Evolutionary conservation across 2,113 vertebrate species (phyloP).

Genomic region (Orcinus orca): DNA sequence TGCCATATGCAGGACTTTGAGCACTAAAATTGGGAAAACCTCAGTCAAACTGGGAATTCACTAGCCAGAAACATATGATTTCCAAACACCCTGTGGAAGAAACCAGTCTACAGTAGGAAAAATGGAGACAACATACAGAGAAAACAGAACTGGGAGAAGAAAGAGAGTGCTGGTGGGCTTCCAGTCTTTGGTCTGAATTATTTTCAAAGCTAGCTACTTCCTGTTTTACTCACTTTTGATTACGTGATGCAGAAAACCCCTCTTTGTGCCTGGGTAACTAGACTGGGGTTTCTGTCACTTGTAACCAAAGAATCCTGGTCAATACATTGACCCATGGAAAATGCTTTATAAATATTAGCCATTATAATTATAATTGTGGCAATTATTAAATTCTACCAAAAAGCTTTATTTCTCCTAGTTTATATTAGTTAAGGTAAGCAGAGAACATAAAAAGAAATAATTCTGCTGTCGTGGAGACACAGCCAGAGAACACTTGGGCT

Average conservation of each 20-base stretch:
- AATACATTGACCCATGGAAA: background rate
- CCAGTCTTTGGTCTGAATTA: background rate
- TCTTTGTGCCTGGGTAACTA: background rate
- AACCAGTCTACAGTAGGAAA: background rate
- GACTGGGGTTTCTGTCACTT: background rate
- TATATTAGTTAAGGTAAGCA: background rate
- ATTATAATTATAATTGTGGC: background rate
- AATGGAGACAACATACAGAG: background rate
- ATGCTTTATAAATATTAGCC: background rate
- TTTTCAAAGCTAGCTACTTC: background rate
- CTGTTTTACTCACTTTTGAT: background rate
- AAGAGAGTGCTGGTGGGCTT: background rate
- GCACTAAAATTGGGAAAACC: background rate
- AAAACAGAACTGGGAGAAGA: background rate
- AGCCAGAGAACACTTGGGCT: background rate
- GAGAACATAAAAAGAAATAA: background rate
- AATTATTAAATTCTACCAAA: background rate
- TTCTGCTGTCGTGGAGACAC: background rate
- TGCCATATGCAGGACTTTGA: background rate
- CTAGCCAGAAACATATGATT: background rate
- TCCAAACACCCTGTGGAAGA: background rate
- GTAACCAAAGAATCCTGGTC: background rate
- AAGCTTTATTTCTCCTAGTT: background rate
- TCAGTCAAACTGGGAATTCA: background rate
- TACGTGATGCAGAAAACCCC: background rate